Evolutionary conservation across 1,140 invertebrate species (phyloP).

Genomic region (Laupala kohalensis): DNA sequence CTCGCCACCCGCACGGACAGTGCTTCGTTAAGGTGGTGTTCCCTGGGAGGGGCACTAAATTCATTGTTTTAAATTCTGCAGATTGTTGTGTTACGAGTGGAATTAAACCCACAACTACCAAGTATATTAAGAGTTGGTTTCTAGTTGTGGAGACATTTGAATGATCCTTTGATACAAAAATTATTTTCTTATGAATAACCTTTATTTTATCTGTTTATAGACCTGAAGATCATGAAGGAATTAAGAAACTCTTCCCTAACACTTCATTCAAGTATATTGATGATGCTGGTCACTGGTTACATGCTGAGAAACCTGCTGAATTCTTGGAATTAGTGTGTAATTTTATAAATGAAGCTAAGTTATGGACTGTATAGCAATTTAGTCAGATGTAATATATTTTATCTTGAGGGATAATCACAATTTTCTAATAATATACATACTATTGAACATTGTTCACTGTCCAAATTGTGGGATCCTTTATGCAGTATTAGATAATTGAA

Average conservation of each 20-base stretch:
- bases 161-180: slow-evolving; percentile 13
- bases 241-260: slow-evolving; percentile 61
- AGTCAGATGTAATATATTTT: too few species aligned
- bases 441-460: too few species aligned
- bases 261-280: slow-evolving; percentile 58
- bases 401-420: too few species aligned
- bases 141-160: slow-evolving; percentile 2
- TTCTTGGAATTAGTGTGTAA: slow-evolving; percentile 46
- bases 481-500: too few species aligned
- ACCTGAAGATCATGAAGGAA: slow-evolving; percentile 47
- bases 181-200: slow-evolving; percentile 11
- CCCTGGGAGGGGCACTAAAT: not conserved
- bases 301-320: slow-evolving; percentile 73
- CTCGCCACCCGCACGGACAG: too few species aligned
- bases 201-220: slow-evolving; percentile 31
- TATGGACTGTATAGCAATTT: too few species aligned
- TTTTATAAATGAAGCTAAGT: slow-evolving; percentile 14
- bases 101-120: not conserved
- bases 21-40: too few species aligned
- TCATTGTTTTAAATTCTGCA: not conserved
- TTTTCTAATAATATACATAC: too few species aligned
- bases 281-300: slow-evolving; percentile 82
- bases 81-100: not conserved
- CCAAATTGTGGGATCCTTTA: too few species aligned
- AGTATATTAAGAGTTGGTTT: not conserved